Conservation (phyloP, 2,888 invertebrate genomes). For the Microctonus hyperodae region DNA sequence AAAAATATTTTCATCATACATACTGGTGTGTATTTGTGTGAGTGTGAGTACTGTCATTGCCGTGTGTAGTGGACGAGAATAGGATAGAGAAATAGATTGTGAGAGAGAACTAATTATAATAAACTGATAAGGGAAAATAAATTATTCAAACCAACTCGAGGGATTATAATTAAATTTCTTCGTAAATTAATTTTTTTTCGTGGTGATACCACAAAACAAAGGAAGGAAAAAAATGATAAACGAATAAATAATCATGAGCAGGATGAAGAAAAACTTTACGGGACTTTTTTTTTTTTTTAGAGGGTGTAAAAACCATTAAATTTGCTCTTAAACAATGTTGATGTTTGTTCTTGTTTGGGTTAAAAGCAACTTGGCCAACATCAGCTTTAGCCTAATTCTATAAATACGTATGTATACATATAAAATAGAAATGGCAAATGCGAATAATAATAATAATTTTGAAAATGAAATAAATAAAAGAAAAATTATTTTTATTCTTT, state of each 20-base stretch:
- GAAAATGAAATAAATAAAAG: conserved; percentile 23
- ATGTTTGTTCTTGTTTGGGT: conserved; percentile 40
- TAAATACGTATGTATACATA: conserved; percentile 33
- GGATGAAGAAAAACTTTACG: background rate
- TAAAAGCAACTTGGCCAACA: conserved; percentile 1
- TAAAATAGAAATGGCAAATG: conserved; percentile 25
- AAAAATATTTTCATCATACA: background rate
- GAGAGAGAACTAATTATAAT: too few relatives aligned
- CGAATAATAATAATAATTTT: conserved; percentile 6
- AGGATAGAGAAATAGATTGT: background rate
- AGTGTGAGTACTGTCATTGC: conserved; percentile 42
- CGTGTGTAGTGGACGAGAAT: conserved; percentile 31
- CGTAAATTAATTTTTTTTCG: too few relatives aligned
- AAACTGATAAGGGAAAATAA: background rate
- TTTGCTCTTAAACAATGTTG: conserved; percentile 36
- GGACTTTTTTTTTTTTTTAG: conserved; percentile 17
- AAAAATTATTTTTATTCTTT: conserved; percentile 23
- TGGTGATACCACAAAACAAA: too few relatives aligned
- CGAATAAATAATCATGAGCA: background rate
- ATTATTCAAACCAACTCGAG: conserved; percentile 1
- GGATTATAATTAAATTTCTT: background rate
- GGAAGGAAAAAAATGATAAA: background rate
- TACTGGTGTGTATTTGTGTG: conserved; percentile 39
- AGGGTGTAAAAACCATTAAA: conserved; percentile 23
- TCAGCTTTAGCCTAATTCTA: background rate